Conservation (phyloP, 1,140 invertebrate genomes). For the Penaeus vannamei region DNA sequence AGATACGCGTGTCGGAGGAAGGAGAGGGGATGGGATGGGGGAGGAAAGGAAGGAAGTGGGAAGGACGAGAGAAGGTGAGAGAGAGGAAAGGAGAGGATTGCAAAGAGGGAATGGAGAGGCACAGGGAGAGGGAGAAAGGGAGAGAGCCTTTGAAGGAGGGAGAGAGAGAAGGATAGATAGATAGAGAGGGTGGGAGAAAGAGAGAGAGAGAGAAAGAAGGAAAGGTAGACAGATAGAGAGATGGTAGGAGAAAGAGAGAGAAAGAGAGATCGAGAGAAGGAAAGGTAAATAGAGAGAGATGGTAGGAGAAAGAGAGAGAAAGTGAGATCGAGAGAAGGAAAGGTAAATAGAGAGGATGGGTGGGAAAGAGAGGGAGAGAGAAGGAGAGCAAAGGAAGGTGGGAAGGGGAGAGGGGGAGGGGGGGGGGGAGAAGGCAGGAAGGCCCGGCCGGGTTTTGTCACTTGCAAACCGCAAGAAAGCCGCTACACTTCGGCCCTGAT, state of each 20-base stretch:
- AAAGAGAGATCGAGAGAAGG: background rate
- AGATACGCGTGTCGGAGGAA: background rate
- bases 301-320: background rate
- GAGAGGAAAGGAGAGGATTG: background rate
- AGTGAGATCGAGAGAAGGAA: background rate
- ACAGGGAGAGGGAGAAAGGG: background rate
- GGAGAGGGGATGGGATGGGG: background rate
- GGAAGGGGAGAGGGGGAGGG: background rate
- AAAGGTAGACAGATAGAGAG: background rate
- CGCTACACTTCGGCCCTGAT: too few relatives aligned
- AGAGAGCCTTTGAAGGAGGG: background rate
- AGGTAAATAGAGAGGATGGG: background rate
- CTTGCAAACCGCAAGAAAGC: too few relatives aligned
- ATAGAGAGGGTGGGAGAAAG: background rate
- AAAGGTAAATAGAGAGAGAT: background rate
- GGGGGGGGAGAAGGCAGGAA: background rate
- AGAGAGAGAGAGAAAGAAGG: background rate
- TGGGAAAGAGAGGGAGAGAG: background rate
- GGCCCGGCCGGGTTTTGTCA: background rate
- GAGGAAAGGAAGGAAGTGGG: background rate
- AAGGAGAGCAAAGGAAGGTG: background rate
- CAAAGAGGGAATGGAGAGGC: background rate
- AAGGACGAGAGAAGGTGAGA: background rate
- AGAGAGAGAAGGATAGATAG: background rate
- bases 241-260: background rate